Conservation (phyloP, 2,797 vertebrate genomes). For the Fistularia tabacaria region DNA sequence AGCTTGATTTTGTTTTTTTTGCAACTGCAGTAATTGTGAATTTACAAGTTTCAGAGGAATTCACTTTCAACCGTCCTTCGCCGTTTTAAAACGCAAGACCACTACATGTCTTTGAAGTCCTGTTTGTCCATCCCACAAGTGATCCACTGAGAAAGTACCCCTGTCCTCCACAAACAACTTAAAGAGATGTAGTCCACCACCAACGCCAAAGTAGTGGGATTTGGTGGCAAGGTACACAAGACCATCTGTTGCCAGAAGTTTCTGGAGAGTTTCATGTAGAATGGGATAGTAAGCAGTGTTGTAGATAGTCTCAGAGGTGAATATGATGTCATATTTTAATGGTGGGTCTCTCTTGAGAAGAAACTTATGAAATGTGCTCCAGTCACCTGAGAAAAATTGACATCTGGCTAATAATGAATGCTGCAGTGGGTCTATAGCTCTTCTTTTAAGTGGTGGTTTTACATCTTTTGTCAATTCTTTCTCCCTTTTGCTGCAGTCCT, state of each 20-base stretch:
- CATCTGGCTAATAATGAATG: conserved; percentile 64
- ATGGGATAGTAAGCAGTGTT: conserved; percentile 82
- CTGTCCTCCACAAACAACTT: conserved; percentile 79
- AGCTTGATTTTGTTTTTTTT: background rate
- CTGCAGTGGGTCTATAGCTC: conserved; percentile 38
- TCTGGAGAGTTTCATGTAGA: conserved; percentile 80
- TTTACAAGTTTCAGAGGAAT: background rate
- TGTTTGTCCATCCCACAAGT: conserved; percentile 77
- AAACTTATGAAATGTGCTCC: conserved; percentile 82
- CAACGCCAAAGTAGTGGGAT: conserved; percentile 92
- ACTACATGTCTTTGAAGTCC: conserved; percentile 87
- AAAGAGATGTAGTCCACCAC: conserved; percentile 86
- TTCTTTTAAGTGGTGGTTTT: conserved; percentile 57
- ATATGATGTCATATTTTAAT: conserved; percentile 86
- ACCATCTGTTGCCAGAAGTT: conserved; percentile 76
- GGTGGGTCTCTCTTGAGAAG: conserved; percentile 61
- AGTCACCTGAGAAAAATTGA: conserved; percentile 89
- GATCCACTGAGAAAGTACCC: conserved; percentile 74
- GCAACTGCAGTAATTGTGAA: too few relatives aligned
- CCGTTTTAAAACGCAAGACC: conserved; percentile 77
- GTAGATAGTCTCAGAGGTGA: conserved; percentile 94
- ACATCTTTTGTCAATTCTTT: conserved; percentile 23
- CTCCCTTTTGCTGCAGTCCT: conserved; percentile 9
- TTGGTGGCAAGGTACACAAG: conserved; percentile 88
- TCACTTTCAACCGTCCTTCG: conserved; percentile 11